Base-by-base conservation (phyloP, 2,797 vertebrate species). In the Cossypha polioptera region DNA sequence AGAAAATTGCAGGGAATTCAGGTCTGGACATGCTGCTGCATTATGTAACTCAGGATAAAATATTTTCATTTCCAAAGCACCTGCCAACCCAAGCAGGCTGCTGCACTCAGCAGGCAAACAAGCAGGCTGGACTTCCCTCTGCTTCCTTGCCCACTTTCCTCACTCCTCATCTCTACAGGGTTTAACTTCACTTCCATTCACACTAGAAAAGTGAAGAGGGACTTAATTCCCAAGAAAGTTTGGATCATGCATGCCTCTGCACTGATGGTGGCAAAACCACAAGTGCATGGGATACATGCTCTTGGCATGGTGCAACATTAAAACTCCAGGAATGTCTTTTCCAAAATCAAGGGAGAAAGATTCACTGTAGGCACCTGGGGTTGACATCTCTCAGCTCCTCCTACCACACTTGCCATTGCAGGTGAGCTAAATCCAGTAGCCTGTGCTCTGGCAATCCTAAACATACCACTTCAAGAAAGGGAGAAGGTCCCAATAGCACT, bases 1-100 rank as follows among this genome's bases (percentile, higher is more conserved):
- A 95, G 87, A 82, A 92, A 92, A 94, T 77, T 54, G 72, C 84
- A 80, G 73, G 68, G 81, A 85, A 74, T 69, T 88, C 68, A 31
- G 75, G 43, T 80, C 68, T 91, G 89, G 72, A 92, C 84, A 75
- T 24, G 81, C 86, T 94, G 84, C 54, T 86, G 75, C 61, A 38
- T 96, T 95, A 95, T 2, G 0, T 88, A 95, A 95, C 66, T 77
- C 58, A 55, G 85, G 54, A 80, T 47, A 58, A 80, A 92, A 65
- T 55, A 88, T 51, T 93, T 87, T 54, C 5, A 1, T 86, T 86
- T 91, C 75, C 86, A 94, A 72, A 88, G 83, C 76, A 88, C 86
- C 79, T 92, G 94, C 88, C 92, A 95, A 84, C 24, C 76, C 54
- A 72, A 92, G 76, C 38, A 4, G 74, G 62, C 40, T 93, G 66